phyloP scores from a whole-genome alignment of 2,797 vertebrate species.

The Aviceda leuphotes region DNA sequence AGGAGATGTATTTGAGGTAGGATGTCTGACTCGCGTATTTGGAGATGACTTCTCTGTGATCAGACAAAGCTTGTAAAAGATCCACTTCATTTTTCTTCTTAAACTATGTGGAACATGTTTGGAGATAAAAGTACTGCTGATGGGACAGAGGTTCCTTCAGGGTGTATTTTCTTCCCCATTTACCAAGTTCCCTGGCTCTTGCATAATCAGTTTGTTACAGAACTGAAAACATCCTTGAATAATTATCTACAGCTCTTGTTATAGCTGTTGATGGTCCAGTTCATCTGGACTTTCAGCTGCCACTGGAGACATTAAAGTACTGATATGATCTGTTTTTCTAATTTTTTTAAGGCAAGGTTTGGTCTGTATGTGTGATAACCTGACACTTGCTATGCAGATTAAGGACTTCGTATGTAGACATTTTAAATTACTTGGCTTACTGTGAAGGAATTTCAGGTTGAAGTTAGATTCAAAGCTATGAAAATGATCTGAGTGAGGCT shows the following conservation, averaged over 20 bases:
- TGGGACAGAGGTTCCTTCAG: neutral
- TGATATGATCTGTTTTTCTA: neutral
- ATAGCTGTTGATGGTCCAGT: neutral
- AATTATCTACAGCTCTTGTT: neutral
- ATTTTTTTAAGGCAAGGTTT: neutral
- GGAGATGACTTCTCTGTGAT: neutral
- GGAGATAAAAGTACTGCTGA: neutral
- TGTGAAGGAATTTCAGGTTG: neutral
- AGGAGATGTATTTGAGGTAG: fast-evolving
- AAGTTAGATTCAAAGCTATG: neutral
- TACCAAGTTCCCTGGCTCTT: neutral
- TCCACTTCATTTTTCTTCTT: neutral
- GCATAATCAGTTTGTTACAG: neutral
- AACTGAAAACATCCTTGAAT: neutral
- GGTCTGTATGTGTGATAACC: neutral
- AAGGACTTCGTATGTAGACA: neutral
- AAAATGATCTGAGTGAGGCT: neutral
- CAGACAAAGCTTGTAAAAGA: neutral
- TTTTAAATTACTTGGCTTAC: neutral
- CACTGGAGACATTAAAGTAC: neutral
- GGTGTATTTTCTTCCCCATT: neutral
- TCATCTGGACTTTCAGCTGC: neutral
- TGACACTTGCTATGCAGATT: neutral
- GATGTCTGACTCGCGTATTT: neutral
- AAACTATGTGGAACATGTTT: fast-evolving